Evolutionary conservation across 2,888 invertebrate species (phyloP), one percentile per base, ranked within the genome.

Genomic region (Epistrophella euchroma): DNA sequence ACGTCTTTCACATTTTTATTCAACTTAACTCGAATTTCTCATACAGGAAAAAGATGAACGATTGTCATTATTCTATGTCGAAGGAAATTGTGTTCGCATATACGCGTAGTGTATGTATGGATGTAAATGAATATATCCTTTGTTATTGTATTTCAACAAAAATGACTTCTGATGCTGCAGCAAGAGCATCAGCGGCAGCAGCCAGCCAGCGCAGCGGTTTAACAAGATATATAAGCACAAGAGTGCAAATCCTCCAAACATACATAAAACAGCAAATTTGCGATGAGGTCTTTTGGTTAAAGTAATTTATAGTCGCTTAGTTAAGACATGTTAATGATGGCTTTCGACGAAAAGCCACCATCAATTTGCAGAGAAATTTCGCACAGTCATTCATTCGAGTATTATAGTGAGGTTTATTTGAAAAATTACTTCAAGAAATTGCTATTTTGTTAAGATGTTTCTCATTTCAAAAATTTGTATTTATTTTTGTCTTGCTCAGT

Each of bases 51-150:
- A 80, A 82, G 79, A 88, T 85, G 87, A 88, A 88, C 81, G 79
- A 85, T 80, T 88, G 83, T 88, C 87, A 88, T 87, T 88, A 84
- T 79, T 88, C 79, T 78, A 75, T 81, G 88, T 88, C 87, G 77
- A 62, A 56, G 68, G 43, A 35, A 83, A 80, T 80, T 77, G 81
- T 70, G 72, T 66, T 75, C 32, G 58, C 22, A 13, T n/a, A 11
- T 11, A 19, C 6, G 2, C 4, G 4, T 4, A 25, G 4, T 25
- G 25, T 25, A 25, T 4, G 25, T 25, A 25, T 25, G 4, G 2
- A 25, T 3, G 1, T 11, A 10, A 10, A 52, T 15, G 15, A 7
- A 2, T 55, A 7, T 55, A 55, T 60, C 7, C 13, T 58, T 35
- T 58, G 37, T 32, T 37, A 19, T 22, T 60, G 15, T 37, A 3